These are phyloP conservation scores for Cichlasoma orientale DNA, from an alignment of 2,797 vertebrate genomes.

Conservation along the genomic window DNA sequence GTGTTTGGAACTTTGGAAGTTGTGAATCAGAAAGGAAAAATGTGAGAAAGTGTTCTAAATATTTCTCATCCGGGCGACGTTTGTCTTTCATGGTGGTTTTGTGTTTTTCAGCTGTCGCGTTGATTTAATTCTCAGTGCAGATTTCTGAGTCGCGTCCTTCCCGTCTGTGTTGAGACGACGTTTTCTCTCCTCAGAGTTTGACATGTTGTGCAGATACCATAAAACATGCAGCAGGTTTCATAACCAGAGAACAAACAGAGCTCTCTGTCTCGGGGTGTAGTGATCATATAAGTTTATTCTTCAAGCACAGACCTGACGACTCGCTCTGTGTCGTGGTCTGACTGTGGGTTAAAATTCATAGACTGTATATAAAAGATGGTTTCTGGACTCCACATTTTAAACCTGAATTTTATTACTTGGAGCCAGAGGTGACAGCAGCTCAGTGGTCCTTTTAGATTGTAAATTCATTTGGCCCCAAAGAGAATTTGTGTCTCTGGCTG, in stretches of 20 bases:
- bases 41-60: background rate
- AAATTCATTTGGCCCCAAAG: background rate
- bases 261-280: background rate
- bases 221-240: rapidly evolving
- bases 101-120: background rate
- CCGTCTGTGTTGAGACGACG: background rate
- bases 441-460: background rate
- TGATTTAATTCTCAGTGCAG: background rate
- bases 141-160: background rate
- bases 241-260: background rate
- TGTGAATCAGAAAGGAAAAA: background rate
- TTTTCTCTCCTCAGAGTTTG: background rate
- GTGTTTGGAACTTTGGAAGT: background rate
- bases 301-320: rapidly evolving
- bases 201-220: background rate
- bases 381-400: background rate
- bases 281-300: background rate
- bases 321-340: background rate
- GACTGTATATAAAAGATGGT: background rate
- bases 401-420: background rate
- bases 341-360: background rate
- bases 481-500: background rate
- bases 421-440: background rate
- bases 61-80: background rate
- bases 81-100: background rate